Base-by-base conservation (phyloP, 2,113 vertebrate genomes). In the Elanoides forficatus region DNA sequence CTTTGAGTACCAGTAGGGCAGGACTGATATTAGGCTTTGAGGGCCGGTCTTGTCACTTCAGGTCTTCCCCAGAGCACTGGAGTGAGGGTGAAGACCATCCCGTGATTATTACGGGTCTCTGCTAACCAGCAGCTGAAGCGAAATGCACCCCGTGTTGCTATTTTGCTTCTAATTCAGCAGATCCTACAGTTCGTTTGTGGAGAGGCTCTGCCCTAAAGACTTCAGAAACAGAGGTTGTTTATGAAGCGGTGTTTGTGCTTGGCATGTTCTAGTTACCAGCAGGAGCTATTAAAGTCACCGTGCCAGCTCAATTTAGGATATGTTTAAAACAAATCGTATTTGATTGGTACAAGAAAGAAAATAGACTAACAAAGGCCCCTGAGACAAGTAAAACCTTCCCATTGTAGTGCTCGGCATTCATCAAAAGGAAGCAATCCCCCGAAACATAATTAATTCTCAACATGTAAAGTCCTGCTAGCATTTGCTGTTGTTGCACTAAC, bases 91-190 rank as follows among this genome's bases (percentile, higher is more conserved):
- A 45, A 43, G 26, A 5, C 26, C n/a, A 12, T 13, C 43, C 67
- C 43, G 0, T 3, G 25, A 5, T 22, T 9, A 0, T 34, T 8
- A 1, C 10, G 56, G 43, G 22, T 62, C 53, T 72, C 67, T 21
- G 40, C 72, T 63, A 5, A 13, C 8, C 59, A 19, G 59, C 62
- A 60, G n/a, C 65, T 15, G 52, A 23, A 50, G 55, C 45, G 3
- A 21, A 38, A 8, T 1, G 4, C 10, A 4, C 10, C 9, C 29
- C 0, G 1, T 0, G 1, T 23, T 50, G 34, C 29, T 12, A 0
- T 55, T 88, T 27, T n/a, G 1, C 38, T 27, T 71, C 52, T 6
- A 7, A 21, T 78, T n/a, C 23, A 48, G 52, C 10, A 9, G 42
- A 2, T n/a, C 72, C 45, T 20, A 1, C 30, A 3, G 67, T 1